Base-by-base conservation (phyloP, 2,113 vertebrate genomes). In the Catharus minimus region DNA sequence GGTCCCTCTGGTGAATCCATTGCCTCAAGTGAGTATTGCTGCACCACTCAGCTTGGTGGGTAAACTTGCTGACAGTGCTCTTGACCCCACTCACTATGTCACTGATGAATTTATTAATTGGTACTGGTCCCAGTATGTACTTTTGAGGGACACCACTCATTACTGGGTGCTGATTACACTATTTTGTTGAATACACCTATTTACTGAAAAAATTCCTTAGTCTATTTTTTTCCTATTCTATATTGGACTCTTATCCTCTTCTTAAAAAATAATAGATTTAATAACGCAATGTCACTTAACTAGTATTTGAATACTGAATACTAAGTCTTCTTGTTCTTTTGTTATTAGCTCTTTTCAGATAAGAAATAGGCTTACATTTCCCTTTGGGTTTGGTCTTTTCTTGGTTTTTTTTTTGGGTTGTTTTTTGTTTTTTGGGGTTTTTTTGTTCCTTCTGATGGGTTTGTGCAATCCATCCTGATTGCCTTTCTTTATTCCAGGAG, bases 1-100 rank as follows among this genome's bases (percentile, higher is more conserved):
- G 55, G 10, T 55, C 1, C 10, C 27, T n/a, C 21, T 57, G 58
- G 20, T 24, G 39, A 32, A 55, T 30, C 32, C 17, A 15, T 1
- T n/a, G 30, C 36, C 26, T 64, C 33, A 16, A 4, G 16, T 0
- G 0, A 30, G 14, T 53, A 26, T 9, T 5, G 1, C 27, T 11
- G 7, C 19, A 44, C 19, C 39, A 9, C 16, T 57, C 64, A 57
- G 18, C 32, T 53, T 47, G 11, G 9, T 41, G 44, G 2, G 26
- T 2, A 56, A 71, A 19, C 17, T 79, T 36, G 28, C 16, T 50
- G 24, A 52, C 4, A 5, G 18, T n/a, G 36, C 44, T 24, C 44
- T 38, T 5, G 2, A 43, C 39, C 28, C 8, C 55, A 28, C 16
- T 49, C 17, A 22, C 18, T 39, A 2, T 30, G 23, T 17, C 36